These are phyloP conservation scores for Spongia lamella DNA, from an alignment of 37 sponge, comb jelly and placozoan species.

Conservation along the genomic window DNA sequence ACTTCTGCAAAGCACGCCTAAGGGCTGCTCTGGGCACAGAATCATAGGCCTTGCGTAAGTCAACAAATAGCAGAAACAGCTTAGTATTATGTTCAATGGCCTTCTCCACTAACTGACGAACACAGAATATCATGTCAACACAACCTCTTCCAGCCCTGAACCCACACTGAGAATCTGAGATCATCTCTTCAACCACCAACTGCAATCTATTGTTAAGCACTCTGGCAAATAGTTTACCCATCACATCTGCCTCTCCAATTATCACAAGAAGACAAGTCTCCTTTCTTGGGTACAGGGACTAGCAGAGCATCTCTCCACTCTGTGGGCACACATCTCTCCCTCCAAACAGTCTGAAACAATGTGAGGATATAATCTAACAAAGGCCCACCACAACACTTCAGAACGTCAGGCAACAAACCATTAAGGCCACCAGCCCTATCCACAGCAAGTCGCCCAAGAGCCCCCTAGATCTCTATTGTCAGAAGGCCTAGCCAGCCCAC, in stretches of 20 bases:
- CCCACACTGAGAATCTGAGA: too few species aligned
- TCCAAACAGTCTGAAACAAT: neutral
- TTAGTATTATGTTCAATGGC: slow-evolving; percentile 26
- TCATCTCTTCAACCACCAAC: too few species aligned
- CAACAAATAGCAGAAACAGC: slow-evolving; percentile 22
- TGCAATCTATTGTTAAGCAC: too few species aligned
- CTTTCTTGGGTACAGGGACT: slow-evolving; percentile 6
- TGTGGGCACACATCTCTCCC: neutral
- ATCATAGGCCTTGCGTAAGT: slow-evolving; percentile 27
- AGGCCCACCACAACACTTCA: slow-evolving; percentile 1
- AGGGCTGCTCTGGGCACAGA: too few species aligned
- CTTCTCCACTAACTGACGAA: slow-evolving; percentile 16
- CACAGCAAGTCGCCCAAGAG: neutral
- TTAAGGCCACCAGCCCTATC: slow-evolving; percentile 7
- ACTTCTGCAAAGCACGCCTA: too few species aligned
- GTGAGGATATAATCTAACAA: neutral
- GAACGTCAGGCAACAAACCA: slow-evolving; percentile 12
- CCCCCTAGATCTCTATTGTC: neutral
- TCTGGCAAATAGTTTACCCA: too few species aligned
- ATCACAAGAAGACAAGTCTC: neutral
- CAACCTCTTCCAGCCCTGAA: slow-evolving; percentile 26
- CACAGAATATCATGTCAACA: slow-evolving; percentile 18
- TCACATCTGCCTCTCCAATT: slow-evolving; percentile 19
- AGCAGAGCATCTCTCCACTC: slow-evolving; percentile 11
- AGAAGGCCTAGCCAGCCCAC: neutral